A percentile compares a stretch with the other conserved stretches of the same genome.
Conservation (phyloP, 2,113 vertebrate genomes). For the Equus przewalskii region DNA sequence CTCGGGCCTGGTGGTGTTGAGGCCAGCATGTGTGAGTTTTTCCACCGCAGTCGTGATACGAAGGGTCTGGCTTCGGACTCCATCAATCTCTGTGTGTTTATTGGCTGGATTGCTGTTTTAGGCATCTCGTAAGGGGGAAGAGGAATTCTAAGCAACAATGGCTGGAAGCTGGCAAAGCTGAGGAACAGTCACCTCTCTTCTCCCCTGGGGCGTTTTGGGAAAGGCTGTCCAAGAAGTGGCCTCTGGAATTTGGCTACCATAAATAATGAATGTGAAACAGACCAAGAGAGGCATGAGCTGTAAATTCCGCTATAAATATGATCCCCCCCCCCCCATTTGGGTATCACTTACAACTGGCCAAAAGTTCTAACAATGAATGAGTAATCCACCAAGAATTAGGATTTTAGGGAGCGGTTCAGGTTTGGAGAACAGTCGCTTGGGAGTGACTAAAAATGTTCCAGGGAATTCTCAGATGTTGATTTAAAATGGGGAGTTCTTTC, state of each 20-base stretch:
- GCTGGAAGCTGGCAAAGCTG: conserved; percentile 58
- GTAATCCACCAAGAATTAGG: conserved; percentile 76
- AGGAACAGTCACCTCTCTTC: background rate
- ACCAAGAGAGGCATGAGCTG: conserved; percentile 43
- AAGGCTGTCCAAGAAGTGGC: conserved; percentile 25
- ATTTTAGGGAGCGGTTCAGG: conserved; percentile 76
- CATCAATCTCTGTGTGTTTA: conserved; percentile 58
- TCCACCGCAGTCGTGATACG: conserved; percentile 49
- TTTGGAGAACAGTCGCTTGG: conserved; percentile 63
- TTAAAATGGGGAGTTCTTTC: conserved; percentile 12
- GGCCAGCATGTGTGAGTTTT: conserved; percentile 63
- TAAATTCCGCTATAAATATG: conserved; percentile 71
- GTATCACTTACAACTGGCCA: background rate
- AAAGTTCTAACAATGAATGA: conserved; percentile 72
- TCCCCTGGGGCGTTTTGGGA: conserved; percentile 49
- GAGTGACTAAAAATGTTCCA: conserved; percentile 55
- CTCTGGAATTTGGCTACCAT: conserved; percentile 54
- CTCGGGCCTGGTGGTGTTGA: conserved; percentile 76
- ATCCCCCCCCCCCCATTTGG: background rate
- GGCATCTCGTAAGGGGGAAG: conserved; percentile 26
- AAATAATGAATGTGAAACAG: conserved; percentile 14
- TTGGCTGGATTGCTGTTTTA: conserved; percentile 56
- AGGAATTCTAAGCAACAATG: conserved; percentile 62
- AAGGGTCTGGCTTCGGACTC: conserved; percentile 47
- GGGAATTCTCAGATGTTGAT: conserved; percentile 35